These are phyloP conservation scores for Desmodus rotundus DNA, from an alignment of 2,113 vertebrate species.

Conservation along the genomic window DNA sequence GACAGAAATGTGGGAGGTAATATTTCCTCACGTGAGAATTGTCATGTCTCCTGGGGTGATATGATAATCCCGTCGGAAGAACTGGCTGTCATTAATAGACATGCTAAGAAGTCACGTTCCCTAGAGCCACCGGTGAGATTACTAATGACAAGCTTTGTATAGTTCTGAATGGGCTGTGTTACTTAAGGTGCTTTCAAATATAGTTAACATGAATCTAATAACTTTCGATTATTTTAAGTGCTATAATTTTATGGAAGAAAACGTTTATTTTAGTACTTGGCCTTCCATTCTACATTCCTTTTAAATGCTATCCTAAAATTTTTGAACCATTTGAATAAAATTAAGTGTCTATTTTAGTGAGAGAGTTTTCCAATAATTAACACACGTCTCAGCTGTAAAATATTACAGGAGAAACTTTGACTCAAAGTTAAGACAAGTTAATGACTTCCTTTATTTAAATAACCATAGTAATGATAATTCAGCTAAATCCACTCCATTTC, in stretches of 20 bases:
- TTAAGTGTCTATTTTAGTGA: slow-evolving; percentile 27
- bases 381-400: neutral
- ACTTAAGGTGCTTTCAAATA: neutral
- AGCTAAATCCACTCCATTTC: neutral
- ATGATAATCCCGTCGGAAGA: neutral
- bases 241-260: neutral
- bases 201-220: neutral
- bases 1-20: neutral
- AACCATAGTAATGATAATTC: neutral
- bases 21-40: neutral
- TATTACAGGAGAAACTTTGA: neutral
- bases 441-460: slow-evolving; percentile 13
- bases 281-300: neutral
- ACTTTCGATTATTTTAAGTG: neutral
- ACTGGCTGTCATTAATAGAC: neutral
- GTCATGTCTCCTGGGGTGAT: neutral
- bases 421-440: neutral
- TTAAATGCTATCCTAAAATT: neutral
- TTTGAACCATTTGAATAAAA: slow-evolving; percentile 30
- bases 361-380: slow-evolving; percentile 11
- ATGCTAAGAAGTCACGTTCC: neutral
- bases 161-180: neutral
- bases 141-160: neutral
- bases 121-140: neutral
- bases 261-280: neutral